phyloP scores from a whole-genome alignment of 2,888 invertebrate species.

The Ecliptopera silaceata region DNA sequence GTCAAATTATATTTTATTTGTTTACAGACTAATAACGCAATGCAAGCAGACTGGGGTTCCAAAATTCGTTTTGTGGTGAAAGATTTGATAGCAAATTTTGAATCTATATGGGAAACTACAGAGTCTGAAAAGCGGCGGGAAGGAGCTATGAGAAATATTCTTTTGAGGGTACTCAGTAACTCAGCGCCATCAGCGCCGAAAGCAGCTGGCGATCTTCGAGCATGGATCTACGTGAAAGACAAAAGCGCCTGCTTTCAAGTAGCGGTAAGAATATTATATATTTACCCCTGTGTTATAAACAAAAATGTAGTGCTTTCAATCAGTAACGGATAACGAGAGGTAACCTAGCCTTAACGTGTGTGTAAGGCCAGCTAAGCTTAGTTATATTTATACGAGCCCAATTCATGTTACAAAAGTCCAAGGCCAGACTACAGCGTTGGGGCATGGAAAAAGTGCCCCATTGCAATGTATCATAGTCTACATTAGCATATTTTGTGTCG shows the following conservation, averaged over 20 bases:
- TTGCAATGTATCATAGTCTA: too few relatives aligned
- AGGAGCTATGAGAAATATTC: constrained; percentile 88
- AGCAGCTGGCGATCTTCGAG: constrained; percentile 90
- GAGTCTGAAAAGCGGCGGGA: constrained; percentile 89
- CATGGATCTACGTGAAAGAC: constrained; percentile 90
- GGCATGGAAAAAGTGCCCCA: too few relatives aligned
- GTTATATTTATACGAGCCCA: too few relatives aligned
- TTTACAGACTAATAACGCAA: constrained; percentile 65
- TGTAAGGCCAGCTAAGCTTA: too few relatives aligned
- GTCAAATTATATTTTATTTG: neutral
- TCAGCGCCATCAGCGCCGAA: constrained; percentile 82
- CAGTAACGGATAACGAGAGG: too few relatives aligned
- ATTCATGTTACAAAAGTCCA: too few relatives aligned
- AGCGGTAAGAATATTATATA: constrained; percentile 84
- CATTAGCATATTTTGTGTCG: too few relatives aligned
- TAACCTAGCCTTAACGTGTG: too few relatives aligned
- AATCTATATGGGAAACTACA: constrained; percentile 91
- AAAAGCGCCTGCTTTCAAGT: constrained; percentile 81
- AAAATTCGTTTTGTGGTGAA: constrained; percentile 89
- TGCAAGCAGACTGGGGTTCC: constrained; percentile 83
- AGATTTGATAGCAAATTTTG: constrained; percentile 89
- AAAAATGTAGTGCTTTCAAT: too few relatives aligned
- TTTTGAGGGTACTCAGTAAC: constrained; percentile 87
- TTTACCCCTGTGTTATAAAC: too few relatives aligned
- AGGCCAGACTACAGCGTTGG: too few relatives aligned